Evolutionary conservation across 2,888 invertebrate genomes (phyloP), one percentile per base, ranked within the genome.

Genomic region (Ichneumon xanthorius): DNA sequence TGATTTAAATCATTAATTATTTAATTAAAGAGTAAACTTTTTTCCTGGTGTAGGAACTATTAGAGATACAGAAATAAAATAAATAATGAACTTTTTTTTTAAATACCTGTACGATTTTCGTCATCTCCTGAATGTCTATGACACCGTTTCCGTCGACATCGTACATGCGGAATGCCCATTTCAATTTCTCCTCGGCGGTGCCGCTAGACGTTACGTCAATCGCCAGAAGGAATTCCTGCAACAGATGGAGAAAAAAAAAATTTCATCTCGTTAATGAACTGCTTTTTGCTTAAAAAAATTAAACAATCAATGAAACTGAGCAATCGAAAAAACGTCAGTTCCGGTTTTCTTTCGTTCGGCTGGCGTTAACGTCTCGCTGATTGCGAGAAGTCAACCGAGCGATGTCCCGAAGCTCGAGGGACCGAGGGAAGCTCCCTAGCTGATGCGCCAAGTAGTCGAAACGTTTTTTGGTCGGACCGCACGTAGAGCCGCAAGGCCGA

Each of bases 81-180:
- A 45, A 7, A 2, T 45, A 76, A 48, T 30, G 11, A 6, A 40
- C 4, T 70, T 67, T 70, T 33, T 58, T 94, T 4, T 79, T 68
- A 58, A 58, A 53, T 94, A 99, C 99, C 97, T 99, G 99, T 89
- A 99, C 99, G 94, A 99, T 99, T 96, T 99, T 99, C 88, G 98
- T 98, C 99, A 99, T 99, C 96, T 99, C 99, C 94, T 98, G 98
- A 92, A 99, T 98, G 94, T 99, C 99, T 94, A 99, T 99, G 91
- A 98, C 98, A 85, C 99, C 99, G 93, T 99, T 99, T 71, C 99
- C 98, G 94, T 99, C 99, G 65, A 99, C 99, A 94, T 99, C 99
- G 95, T 99, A 99, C 98, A 99, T 99, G 94, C 99, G 97, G 96
- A 99, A 99, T 87, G 99, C 99, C 99, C 99, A 99, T 95, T 99